Conservation (phyloP, 1,140 invertebrate genomes). For the Prorops nasuta region DNA sequence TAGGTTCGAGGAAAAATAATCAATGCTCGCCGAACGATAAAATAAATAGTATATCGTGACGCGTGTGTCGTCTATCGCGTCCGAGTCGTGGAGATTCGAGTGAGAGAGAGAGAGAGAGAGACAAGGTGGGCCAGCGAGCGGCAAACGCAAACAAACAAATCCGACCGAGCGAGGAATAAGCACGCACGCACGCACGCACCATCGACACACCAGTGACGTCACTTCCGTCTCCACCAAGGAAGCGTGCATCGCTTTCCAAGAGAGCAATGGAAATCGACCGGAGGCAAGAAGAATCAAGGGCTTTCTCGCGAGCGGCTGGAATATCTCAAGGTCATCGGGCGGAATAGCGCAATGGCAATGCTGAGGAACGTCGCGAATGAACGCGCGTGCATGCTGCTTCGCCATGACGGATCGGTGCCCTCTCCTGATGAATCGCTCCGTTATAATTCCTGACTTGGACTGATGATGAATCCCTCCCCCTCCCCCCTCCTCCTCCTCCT, state of each 20-base stretch:
- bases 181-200: conserved; percentile 3
- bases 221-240: conserved; percentile 37
- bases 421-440: conserved; percentile 51
- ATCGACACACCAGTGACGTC: conserved; percentile 27
- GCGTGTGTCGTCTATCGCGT: too few relatives aligned
- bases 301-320: background rate
- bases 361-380: background rate
- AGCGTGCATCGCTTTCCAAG: background rate
- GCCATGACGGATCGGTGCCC: conserved; percentile 50
- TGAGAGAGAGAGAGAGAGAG: conserved; percentile 1
- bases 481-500: background rate
- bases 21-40: conserved; percentile 16
- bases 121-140: background rate
- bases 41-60: too few relatives aligned
- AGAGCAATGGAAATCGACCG: background rate
- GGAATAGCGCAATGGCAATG: background rate
- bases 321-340: background rate
- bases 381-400: conserved; percentile 13
- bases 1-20: conserved; percentile 10
- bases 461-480: conserved; percentile 45
- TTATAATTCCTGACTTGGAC: conserved; percentile 52
- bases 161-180: conserved; percentile 23
- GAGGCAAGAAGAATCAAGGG: background rate
- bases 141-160: conserved; percentile 28
- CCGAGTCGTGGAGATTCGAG: too few relatives aligned